phyloP scores from a whole-genome alignment of 2,888 invertebrate genomes.

The Synergus umbraculus region DNA sequence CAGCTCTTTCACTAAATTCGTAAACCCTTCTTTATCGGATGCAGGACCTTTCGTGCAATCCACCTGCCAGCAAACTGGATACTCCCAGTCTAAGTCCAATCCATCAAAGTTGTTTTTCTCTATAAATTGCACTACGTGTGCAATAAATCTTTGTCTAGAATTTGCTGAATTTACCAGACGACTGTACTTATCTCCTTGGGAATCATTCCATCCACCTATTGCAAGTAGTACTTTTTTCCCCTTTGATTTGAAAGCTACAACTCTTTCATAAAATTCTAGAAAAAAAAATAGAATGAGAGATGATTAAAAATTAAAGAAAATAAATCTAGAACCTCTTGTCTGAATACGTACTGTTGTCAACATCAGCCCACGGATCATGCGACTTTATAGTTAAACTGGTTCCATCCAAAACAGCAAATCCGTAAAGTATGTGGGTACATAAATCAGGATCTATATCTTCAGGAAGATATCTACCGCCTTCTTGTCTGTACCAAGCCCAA shows the following conservation, averaged over 20 bases:
- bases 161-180: slow-evolving; percentile 86
- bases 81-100: slow-evolving; percentile 96
- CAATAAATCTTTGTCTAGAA: slow-evolving; percentile 86
- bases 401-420: slow-evolving; percentile 91
- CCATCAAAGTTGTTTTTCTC: slow-evolving; percentile 92
- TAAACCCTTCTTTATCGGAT: slow-evolving; percentile 89
- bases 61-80: slow-evolving; percentile 94
- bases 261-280: slow-evolving; percentile 93
- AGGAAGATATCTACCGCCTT: slow-evolving; percentile 88
- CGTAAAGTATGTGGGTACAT: slow-evolving; percentile 95
- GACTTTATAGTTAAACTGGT: slow-evolving; percentile 87
- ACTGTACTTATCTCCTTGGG: slow-evolving; percentile 93
- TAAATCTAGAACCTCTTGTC: background rate
- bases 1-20: slow-evolving; percentile 86
- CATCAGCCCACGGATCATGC: slow-evolving; percentile 93
- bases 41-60: slow-evolving; percentile 90
- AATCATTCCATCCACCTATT: slow-evolving; percentile 97
- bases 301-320: background rate
- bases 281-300: background rate
- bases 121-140: slow-evolving; percentile 87
- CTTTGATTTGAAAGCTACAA: slow-evolving; percentile 85
- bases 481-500: slow-evolving; percentile 96
- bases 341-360: slow-evolving; percentile 86
- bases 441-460: slow-evolving; percentile 90
- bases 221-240: slow-evolving; percentile 91